Conservation (phyloP, 2,113 vertebrate species). For the Calonectris borealis region DNA sequence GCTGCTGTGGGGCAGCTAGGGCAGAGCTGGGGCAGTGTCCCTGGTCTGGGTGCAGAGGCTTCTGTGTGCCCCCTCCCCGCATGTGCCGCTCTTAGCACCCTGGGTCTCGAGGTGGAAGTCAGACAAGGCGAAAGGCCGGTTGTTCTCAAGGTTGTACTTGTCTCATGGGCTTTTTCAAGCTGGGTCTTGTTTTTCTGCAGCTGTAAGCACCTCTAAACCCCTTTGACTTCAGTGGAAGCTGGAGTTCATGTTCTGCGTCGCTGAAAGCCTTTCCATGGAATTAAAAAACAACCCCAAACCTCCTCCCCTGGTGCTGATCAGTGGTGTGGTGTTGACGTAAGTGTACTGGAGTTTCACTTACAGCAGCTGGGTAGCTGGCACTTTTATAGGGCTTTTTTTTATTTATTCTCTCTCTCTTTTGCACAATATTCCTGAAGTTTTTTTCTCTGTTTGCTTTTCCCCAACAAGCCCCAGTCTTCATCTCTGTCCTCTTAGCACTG, state of each 20-base stretch:
- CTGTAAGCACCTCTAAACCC: background rate
- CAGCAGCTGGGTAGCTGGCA: slow-evolving; percentile 29
- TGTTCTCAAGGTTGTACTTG: background rate
- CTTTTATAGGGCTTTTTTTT: background rate
- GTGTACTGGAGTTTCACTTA: background rate
- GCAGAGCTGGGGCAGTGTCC: background rate
- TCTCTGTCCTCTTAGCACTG: background rate
- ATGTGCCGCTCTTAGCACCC: background rate
- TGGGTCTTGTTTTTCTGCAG: background rate
- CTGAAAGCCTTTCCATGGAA: background rate
- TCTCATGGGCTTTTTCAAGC: background rate
- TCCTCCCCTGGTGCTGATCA: background rate
- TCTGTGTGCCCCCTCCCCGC: background rate
- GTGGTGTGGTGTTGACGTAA: background rate
- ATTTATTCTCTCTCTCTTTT: background rate
- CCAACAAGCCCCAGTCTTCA: background rate
- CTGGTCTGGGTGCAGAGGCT: background rate
- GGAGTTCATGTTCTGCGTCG: background rate
- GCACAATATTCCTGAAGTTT: background rate
- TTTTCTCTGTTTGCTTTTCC: background rate
- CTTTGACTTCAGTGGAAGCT: background rate
- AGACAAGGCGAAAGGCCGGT: background rate
- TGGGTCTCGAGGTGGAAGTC: background rate
- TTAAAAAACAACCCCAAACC: background rate
- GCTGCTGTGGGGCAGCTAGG: background rate